Percentiles rank a stretch among this genome's conserved stretches.
Conservation (phyloP, 2,113 vertebrate species). For the Erythrocebus patas region DNA sequence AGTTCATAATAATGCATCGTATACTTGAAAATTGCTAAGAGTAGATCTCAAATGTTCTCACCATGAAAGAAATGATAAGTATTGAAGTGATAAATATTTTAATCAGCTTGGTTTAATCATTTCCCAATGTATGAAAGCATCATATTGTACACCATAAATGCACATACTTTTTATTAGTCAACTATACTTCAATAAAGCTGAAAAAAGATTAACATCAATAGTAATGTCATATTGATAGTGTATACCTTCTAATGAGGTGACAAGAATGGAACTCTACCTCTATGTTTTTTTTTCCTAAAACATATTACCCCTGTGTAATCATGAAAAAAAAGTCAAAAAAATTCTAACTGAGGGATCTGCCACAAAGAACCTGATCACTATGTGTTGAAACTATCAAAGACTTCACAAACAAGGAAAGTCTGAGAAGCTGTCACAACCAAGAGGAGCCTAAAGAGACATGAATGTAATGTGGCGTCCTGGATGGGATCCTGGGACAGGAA, state of each 20-base stretch:
- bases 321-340: neutral
- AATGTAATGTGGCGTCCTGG: neutral
- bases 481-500: neutral
- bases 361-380: neutral
- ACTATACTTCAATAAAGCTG: neutral
- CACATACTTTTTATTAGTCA: neutral
- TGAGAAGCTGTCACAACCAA: neutral
- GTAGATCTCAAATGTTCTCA: neutral
- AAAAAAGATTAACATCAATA: neutral
- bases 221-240: neutral
- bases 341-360: neutral
- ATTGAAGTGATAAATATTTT: neutral
- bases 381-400: neutral
- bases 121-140: neutral
- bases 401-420: neutral
- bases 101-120: neutral
- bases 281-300: neutral
- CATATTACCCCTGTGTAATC: neutral
- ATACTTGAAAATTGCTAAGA: neutral
- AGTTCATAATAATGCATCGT: neutral
- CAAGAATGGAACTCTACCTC: neutral
- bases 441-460: neutral
- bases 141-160: neutral
- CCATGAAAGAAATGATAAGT: neutral
- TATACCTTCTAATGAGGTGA: neutral